These are phyloP conservation scores for Chanos chanos DNA, from an alignment of 2,797 vertebrate species.

Conservation along the genomic window DNA sequence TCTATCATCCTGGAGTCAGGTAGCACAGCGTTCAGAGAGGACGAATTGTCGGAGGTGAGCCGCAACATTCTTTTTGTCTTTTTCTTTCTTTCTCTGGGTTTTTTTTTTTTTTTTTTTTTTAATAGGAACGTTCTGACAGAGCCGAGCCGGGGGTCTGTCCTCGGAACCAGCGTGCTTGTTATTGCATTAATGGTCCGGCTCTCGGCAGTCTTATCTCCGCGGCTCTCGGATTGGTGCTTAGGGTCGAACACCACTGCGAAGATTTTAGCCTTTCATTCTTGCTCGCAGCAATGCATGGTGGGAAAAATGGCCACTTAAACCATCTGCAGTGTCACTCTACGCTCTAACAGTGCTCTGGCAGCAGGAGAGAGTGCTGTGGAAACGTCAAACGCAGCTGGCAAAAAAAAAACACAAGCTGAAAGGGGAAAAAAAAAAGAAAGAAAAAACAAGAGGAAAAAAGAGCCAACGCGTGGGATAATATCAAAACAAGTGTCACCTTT, in stretches of 20 bases:
- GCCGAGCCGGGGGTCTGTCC: too few species aligned
- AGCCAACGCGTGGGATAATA: constrained; percentile 7
- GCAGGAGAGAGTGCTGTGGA: neutral
- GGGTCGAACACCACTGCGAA: neutral
- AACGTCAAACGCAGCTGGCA: neutral
- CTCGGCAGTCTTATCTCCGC: neutral
- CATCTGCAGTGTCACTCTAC: neutral
- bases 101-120: too few species aligned
- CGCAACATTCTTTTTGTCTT: too few species aligned
- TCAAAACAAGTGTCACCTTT: constrained; percentile 20
- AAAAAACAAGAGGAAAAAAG: neutral
- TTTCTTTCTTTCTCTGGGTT: too few species aligned
- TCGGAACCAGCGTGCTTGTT: neutral
- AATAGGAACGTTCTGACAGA: too few species aligned
- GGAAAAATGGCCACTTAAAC: neutral
- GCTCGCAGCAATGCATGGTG: neutral
- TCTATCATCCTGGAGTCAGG: too few species aligned
- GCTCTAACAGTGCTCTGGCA: neutral
- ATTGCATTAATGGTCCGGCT: constrained; percentile 9
- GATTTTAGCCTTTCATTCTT: neutral
- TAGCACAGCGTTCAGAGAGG: too few species aligned
- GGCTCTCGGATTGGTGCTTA: constrained; percentile 6
- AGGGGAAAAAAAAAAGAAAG: constrained; percentile 9
- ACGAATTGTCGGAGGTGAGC: too few species aligned
- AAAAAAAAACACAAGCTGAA: neutral